These are phyloP conservation scores for Tetramorium simillimum DNA, from an alignment of 1,140 invertebrate species.

Conservation along the genomic window DNA sequence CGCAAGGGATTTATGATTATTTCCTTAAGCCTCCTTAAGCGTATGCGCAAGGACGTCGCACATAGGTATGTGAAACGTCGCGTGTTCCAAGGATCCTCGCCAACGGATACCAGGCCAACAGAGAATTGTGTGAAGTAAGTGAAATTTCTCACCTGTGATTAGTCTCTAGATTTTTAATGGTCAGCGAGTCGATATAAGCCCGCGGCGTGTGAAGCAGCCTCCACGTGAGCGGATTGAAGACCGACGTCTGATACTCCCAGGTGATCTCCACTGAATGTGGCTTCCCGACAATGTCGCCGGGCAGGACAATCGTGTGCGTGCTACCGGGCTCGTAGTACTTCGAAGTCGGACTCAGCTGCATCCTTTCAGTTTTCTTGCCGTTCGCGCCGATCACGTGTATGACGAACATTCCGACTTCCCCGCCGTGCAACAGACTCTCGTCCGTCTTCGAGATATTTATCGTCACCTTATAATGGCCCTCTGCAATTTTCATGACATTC, in stretches of 20 bases:
- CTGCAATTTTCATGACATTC: constrained; percentile 83
- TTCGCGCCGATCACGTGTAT: constrained; percentile 89
- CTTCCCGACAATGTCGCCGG: constrained; percentile 88
- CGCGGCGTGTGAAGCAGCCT: constrained; percentile 90
- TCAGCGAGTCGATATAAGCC: constrained; percentile 90
- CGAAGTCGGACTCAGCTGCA: constrained; percentile 85
- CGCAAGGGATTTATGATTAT: background rate
- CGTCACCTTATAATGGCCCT: constrained; percentile 90
- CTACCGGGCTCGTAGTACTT: constrained; percentile 90
- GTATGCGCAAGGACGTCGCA: background rate
- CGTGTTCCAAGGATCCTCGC: background rate
- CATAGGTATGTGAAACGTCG: background rate
- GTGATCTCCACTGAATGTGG: constrained; percentile 89
- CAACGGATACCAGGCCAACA: background rate
- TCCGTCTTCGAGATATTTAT: constrained; percentile 90
- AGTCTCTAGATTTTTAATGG: constrained; percentile 89
- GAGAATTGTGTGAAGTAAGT: background rate
- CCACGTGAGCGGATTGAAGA: constrained; percentile 94
- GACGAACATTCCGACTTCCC: constrained; percentile 91
- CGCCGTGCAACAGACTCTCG: constrained; percentile 90
- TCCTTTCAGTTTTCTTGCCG: constrained; percentile 87
- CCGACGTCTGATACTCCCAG: constrained; percentile 91
- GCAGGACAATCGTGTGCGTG: constrained; percentile 89
- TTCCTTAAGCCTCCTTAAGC: background rate
- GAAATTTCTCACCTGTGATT: constrained; percentile 86